These are phyloP conservation scores for Fukomys damarensis DNA, from an alignment of 2,113 vertebrate genomes.

Conservation along the genomic window DNA sequence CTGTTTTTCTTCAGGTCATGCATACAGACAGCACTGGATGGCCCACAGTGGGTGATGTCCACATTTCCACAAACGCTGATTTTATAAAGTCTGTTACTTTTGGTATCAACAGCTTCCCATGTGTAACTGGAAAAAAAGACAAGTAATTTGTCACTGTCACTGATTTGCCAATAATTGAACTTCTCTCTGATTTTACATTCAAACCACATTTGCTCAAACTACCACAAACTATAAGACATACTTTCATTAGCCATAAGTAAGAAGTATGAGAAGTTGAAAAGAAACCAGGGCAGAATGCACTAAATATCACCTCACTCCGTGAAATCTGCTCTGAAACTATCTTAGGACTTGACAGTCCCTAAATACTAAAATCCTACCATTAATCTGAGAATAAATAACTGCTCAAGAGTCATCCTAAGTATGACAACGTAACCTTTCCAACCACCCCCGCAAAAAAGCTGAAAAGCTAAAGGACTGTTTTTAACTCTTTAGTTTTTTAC, in stretches of 20 bases:
- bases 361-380: background rate
- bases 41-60: constrained; percentile 83
- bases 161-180: constrained; percentile 35
- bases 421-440: background rate
- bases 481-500: background rate
- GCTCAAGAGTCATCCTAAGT: background rate
- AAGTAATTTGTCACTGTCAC: constrained; percentile 57
- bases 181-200: constrained; percentile 40
- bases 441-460: background rate
- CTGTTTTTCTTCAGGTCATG: constrained; percentile 39
- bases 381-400: constrained; percentile 18
- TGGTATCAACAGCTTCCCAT: constrained; percentile 93
- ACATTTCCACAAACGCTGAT: constrained; percentile 90
- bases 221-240: constrained; percentile 26
- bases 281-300: constrained; percentile 52
- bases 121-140: constrained; percentile 89
- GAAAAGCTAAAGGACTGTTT: background rate
- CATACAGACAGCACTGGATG: constrained; percentile 88
- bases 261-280: background rate
- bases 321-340: background rate
- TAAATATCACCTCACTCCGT: background rate
- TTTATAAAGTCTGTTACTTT: constrained; percentile 89
- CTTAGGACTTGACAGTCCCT: background rate
- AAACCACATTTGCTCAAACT: background rate
- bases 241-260: constrained; percentile 6